These are phyloP conservation scores for Hippoglossus hippoglossus DNA, from an alignment of 2,797 vertebrate species.

Conservation along the genomic window DNA sequence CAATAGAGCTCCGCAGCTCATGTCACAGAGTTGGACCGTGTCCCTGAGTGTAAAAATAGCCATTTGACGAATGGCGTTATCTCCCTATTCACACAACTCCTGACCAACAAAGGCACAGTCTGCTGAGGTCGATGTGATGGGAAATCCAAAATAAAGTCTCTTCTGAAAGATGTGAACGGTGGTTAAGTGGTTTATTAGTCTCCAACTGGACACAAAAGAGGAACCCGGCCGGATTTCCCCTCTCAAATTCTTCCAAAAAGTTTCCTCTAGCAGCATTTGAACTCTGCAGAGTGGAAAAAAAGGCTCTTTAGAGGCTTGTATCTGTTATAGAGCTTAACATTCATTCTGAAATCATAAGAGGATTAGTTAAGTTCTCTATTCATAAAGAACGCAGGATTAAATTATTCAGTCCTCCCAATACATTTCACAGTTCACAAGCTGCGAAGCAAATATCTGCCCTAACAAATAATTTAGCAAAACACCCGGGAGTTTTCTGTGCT, in stretches of 20 bases:
- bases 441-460: neutral
- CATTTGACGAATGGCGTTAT: conserved; percentile 50
- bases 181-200: conserved; percentile 4
- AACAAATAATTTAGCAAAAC: conserved; percentile 4
- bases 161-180: neutral
- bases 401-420: neutral
- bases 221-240: neutral
- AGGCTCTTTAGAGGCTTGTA: neutral
- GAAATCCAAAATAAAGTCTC: neutral
- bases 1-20: conserved; percentile 64
- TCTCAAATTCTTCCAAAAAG: neutral
- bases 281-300: neutral
- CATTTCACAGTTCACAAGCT: neutral
- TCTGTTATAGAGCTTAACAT: too few species aligned
- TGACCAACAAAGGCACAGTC: conserved; percentile 27
- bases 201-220: conserved; percentile 15
- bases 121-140: too few species aligned
- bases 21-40: conserved; percentile 56
- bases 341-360: conserved; percentile 1
- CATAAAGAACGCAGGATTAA: neutral
- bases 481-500: neutral
- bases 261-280: neutral
- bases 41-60: conserved; percentile 71
- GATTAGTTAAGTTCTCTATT: neutral
- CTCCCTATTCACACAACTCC: conserved; percentile 47